Percentiles rank a stretch among this genome's conserved stretches.
These are phyloP conservation scores for Ibycter americanus DNA, from an alignment of 2,797 vertebrate genomes.

Conservation along the genomic window DNA sequence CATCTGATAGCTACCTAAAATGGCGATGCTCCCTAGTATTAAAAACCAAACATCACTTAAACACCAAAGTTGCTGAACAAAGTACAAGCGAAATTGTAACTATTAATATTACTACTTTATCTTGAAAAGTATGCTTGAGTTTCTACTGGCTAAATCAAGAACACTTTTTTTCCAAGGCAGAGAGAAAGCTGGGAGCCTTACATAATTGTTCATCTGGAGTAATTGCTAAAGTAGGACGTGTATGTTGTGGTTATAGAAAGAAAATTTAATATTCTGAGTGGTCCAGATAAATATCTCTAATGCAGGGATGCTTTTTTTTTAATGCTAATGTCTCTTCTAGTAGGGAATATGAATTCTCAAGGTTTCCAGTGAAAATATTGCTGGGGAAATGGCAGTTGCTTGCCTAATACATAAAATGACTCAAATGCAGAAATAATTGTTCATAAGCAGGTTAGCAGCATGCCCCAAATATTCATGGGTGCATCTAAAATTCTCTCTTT, in stretches of 20 bases:
- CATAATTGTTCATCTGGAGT: slow-evolving; percentile 24
- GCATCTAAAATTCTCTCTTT: not conserved
- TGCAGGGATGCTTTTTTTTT: not conserved
- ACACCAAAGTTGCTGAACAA: not conserved
- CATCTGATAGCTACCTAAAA: not conserved
- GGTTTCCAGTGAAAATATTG: not conserved
- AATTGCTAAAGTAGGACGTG: slow-evolving; percentile 23
- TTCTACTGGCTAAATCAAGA: not conserved
- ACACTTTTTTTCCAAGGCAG: not conserved
- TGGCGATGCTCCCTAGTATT: not conserved
- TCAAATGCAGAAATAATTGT: not conserved
- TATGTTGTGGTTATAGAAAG: not conserved
- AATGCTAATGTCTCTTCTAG: not conserved
- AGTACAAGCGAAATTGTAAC: not conserved
- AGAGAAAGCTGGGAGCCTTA: slow-evolving; percentile 2
- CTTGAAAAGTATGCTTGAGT: not conserved
- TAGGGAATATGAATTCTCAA: not conserved
- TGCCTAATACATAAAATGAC: not conserved
- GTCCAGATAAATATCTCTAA: slow-evolving; percentile 4
- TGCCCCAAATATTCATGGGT: not conserved
- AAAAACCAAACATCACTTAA: not conserved
- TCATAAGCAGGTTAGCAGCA: not conserved
- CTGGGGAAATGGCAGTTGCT: not conserved
- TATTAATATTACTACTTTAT: not conserved
- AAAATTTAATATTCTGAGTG: slow-evolving; percentile 8